Percentiles rank a stretch among this genome's conserved stretches.
These are phyloP conservation scores for Dilophus febrilis DNA, from an alignment of 2,888 invertebrate genomes.

Conservation along the genomic window DNA sequence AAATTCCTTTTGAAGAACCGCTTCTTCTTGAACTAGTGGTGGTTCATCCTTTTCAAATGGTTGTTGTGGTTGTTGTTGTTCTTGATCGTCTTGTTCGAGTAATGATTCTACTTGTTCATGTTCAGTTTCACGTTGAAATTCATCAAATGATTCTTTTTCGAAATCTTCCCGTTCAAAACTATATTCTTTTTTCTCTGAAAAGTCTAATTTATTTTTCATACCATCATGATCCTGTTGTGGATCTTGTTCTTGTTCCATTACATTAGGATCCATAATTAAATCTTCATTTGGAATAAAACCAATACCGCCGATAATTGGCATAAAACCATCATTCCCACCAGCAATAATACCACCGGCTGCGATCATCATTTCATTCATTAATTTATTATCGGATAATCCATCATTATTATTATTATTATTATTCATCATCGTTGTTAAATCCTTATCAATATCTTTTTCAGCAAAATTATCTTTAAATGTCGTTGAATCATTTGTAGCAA, in stretches of 20 bases:
- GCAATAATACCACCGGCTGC: too few relatives aligned
- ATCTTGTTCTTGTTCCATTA: constrained; percentile 1
- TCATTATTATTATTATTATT: background rate
- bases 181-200: constrained; percentile 5
- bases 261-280: too few relatives aligned
- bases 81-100: background rate
- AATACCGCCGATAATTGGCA: too few relatives aligned
- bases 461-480: too few relatives aligned
- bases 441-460: background rate
- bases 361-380: too few relatives aligned
- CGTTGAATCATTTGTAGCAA: too few relatives aligned
- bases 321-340: too few relatives aligned
- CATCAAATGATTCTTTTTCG: constrained; percentile 1
- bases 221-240: too few relatives aligned
- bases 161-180: constrained; percentile 3
- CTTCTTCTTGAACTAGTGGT: background rate
- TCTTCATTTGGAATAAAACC: too few relatives aligned
- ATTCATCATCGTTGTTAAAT: background rate
- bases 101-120: background rate
- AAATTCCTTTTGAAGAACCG: background rate
- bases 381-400: constrained; percentile 1
- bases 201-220: constrained; percentile 3
- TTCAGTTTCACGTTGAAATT: background rate
- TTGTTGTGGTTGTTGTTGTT: background rate
- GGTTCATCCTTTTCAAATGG: background rate